Conservation (phyloP, 2,888 invertebrate species). For the Julus scandinavius region DNA sequence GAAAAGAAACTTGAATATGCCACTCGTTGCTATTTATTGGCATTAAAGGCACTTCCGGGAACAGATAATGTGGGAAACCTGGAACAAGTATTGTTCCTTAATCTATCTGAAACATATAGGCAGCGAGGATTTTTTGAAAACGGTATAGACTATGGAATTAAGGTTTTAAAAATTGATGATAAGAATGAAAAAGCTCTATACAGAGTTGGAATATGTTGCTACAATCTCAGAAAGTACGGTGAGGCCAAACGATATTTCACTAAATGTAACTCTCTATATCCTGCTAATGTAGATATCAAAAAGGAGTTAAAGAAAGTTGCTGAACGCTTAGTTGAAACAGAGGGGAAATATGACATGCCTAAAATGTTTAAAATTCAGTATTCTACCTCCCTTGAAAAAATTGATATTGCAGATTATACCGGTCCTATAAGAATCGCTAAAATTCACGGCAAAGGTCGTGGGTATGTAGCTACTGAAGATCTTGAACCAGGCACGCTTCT, state of each 20-base stretch:
- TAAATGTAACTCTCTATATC: neutral
- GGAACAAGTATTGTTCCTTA: neutral
- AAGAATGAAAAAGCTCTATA: neutral
- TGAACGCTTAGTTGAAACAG: neutral
- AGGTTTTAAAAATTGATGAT: neutral
- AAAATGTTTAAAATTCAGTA: neutral
- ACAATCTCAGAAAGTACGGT: neutral
- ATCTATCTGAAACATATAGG: neutral
- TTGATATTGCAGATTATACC: slow-evolving; percentile 33
- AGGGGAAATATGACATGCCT: neutral
- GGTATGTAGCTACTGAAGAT: neutral
- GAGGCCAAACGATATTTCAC: no score
- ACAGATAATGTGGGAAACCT: neutral
- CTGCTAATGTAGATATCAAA: neutral
- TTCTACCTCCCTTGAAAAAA: neutral
- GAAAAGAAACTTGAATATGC: neutral
- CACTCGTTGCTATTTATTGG: neutral
- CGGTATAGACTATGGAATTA: neutral
- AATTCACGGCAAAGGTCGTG: slow-evolving; percentile 7
- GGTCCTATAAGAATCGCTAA: neutral
- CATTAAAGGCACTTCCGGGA: neutral
- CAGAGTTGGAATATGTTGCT: slow-evolving; percentile 18
- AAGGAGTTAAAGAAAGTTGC: neutral
- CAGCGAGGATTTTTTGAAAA: neutral
- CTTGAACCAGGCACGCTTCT: neutral